These are phyloP conservation scores for Ellobium chinense DNA, from an alignment of 2,888 invertebrate species.

Conservation along the genomic window DNA sequence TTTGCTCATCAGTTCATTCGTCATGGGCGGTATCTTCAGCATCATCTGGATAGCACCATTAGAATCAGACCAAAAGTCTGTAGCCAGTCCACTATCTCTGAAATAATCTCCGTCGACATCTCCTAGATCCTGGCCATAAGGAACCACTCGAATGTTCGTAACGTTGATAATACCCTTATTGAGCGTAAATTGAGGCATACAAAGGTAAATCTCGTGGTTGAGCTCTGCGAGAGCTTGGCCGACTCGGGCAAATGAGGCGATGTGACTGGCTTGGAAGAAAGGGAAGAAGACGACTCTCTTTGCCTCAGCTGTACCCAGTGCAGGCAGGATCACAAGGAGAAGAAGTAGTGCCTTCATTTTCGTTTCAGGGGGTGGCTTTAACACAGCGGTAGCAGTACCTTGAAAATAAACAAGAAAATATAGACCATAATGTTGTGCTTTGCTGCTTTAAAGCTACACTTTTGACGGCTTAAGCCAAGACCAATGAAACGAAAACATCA, in stretches of 20 bases:
- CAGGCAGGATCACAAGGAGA: not conserved
- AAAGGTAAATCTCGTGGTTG: slow-evolving; percentile 33
- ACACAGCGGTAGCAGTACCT: no score
- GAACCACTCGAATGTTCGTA: not conserved
- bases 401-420: no score
- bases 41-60: no score
- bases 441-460: no score
- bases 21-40: no score
- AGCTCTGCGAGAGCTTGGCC: slow-evolving; percentile 24
- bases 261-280: slow-evolving; percentile 32
- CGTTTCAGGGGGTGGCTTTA: no score
- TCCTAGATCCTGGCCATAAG: slow-evolving; percentile 8
- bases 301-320: not conserved
- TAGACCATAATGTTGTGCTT: no score
- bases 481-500: no score
- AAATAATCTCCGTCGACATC: not conserved
- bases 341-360: not conserved
- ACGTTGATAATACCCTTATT: not conserved
- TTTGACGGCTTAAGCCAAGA: no score
- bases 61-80: not conserved
- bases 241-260: slow-evolving; percentile 22
- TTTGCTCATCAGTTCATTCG: no score
- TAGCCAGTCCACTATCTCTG: not conserved
- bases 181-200: slow-evolving; percentile 5
- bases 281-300: slow-evolving; percentile 30